These are phyloP conservation scores for Diplolepis rosae DNA, from an alignment of 2,888 invertebrate species.

Conservation along the genomic window DNA sequence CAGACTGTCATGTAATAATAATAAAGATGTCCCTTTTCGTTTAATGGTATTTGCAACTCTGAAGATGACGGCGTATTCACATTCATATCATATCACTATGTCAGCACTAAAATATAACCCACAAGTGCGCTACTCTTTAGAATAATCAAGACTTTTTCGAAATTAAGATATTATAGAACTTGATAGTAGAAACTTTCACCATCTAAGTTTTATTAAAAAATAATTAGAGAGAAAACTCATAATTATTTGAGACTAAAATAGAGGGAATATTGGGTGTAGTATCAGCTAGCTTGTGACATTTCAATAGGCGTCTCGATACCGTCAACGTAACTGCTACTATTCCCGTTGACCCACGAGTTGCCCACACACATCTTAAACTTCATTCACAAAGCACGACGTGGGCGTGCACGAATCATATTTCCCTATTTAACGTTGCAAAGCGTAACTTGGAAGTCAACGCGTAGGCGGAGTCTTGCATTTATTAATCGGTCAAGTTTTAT, in stretches of 20 bases:
- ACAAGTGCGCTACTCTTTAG: no score
- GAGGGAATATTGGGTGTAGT: constrained; percentile 33
- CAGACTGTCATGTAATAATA: constrained; percentile 14
- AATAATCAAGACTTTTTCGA: no score
- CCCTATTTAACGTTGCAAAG: constrained; percentile 58
- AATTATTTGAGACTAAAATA: background rate
- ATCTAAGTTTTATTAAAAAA: background rate
- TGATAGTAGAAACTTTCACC: background rate
- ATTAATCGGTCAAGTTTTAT: constrained; percentile 51
- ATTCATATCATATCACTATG: background rate
- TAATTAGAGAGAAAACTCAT: background rate
- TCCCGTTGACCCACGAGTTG: constrained; percentile 56
- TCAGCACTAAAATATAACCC: no score
- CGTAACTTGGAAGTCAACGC: constrained; percentile 53
- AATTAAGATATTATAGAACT: background rate
- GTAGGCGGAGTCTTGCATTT: constrained; percentile 53
- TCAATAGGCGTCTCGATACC: constrained; percentile 59
- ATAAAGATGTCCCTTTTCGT: constrained; percentile 7
- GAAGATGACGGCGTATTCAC: background rate
- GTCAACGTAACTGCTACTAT: constrained; percentile 56
- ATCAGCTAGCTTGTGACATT: constrained; percentile 57
- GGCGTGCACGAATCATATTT: constrained; percentile 64
- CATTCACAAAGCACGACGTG: constrained; percentile 60
- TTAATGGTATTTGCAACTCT: constrained; percentile 4
- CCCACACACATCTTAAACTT: constrained; percentile 58